These are phyloP conservation scores for Bubo bubo DNA, from an alignment of 2,113 vertebrate genomes.

Conservation along the genomic window DNA sequence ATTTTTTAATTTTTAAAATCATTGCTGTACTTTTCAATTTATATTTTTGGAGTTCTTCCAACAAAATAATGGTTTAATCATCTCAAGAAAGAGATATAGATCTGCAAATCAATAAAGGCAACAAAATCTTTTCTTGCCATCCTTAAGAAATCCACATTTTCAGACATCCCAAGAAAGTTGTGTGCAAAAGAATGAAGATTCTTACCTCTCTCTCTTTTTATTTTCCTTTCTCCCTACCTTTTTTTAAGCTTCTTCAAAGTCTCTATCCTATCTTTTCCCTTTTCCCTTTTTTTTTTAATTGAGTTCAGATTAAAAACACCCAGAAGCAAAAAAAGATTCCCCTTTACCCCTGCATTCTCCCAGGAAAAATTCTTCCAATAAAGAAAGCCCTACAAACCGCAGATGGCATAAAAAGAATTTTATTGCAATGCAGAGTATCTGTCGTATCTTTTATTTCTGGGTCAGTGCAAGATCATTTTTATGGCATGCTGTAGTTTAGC, in stretches of 20 bases:
- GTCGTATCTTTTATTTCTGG: conserved; percentile 84
- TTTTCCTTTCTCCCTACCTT: background rate
- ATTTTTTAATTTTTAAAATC: conserved; percentile 75
- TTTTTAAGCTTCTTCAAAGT: conserved; percentile 34
- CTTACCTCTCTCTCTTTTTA: background rate
- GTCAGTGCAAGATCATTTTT: conserved; percentile 79
- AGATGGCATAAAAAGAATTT: conserved; percentile 99
- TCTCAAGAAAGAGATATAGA: conserved; percentile 69
- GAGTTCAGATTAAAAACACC: background rate
- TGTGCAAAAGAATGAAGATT: conserved; percentile 90
- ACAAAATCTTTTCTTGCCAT: conserved; percentile 99
- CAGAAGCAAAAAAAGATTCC: background rate
- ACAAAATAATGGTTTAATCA: conserved; percentile 66
- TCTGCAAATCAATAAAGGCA: conserved; percentile 88
- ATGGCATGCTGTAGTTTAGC: conserved; percentile 87
- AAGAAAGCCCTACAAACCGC: conserved; percentile 70
- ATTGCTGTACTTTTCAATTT: conserved; percentile 68
- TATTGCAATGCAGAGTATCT: conserved; percentile 91
- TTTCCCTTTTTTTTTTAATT: background rate
- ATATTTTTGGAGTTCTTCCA: conserved; percentile 62
- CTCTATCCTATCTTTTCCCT: background rate
- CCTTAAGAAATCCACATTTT: conserved; percentile 65
- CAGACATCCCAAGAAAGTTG: conserved; percentile 88
- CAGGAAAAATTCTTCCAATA: conserved; percentile 5
- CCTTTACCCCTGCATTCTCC: background rate